Conservation (phyloP, 2,113 vertebrate genomes). For the Eclectus roratus region DNA sequence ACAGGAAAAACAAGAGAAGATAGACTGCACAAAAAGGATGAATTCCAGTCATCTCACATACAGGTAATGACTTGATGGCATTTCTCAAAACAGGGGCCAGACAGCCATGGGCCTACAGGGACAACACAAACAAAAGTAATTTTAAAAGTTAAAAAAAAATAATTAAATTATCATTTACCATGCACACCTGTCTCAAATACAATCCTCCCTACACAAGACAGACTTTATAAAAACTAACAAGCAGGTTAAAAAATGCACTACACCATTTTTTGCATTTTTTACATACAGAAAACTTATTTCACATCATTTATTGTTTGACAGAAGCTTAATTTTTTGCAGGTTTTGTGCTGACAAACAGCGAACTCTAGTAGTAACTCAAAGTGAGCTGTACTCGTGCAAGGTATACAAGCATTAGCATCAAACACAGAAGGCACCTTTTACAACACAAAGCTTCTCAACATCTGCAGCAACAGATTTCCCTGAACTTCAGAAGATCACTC, state of each 20-base stretch:
- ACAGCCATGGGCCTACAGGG: neutral
- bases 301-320: neutral
- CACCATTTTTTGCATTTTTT: neutral
- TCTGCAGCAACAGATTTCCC: neutral
- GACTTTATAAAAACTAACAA: neutral
- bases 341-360: neutral
- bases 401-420: neutral
- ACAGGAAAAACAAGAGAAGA: neutral
- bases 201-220: neutral
- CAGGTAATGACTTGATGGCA: rapidly evolving
- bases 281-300: neutral
- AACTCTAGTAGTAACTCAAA: neutral
- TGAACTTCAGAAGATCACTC: neutral
- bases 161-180: neutral
- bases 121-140: neutral
- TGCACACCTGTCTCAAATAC: neutral
- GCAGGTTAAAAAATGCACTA: neutral
- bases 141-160: neutral
- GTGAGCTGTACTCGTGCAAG: neutral
- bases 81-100: neutral
- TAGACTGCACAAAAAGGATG: neutral
- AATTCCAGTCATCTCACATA: neutral
- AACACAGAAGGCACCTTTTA: neutral
- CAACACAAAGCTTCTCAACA: neutral
- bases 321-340: neutral